A percentile compares a stretch with the other conserved stretches of the same genome.
These are phyloP conservation scores for Acronicta alni DNA, from an alignment of 2,888 invertebrate species.

Conservation along the genomic window DNA sequence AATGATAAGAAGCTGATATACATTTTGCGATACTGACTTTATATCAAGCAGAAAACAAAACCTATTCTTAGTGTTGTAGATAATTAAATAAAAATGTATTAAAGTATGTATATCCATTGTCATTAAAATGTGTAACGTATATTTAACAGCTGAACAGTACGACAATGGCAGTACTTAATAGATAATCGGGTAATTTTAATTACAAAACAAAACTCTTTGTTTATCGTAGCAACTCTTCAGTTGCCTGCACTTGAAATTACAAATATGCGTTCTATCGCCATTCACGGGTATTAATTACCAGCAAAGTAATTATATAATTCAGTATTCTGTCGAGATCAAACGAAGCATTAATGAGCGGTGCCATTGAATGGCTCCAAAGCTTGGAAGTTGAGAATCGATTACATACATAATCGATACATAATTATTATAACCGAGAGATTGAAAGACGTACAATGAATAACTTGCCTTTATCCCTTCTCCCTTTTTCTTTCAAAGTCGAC, in stretches of 20 bases:
- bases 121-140: too few relatives aligned
- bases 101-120: too few relatives aligned
- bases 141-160: background rate
- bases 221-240: background rate
- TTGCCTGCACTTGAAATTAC: conserved; percentile 1
- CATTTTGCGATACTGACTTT: too few relatives aligned
- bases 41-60: too few relatives aligned
- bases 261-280: background rate
- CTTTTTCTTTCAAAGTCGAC: background rate
- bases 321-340: conserved; percentile 27
- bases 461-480: conserved; percentile 16
- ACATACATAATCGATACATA: too few relatives aligned
- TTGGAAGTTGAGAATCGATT: conserved; percentile 22
- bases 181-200: background rate
- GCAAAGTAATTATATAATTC: conserved; percentile 20
- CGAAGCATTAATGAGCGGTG: conserved; percentile 19
- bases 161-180: conserved; percentile 3
- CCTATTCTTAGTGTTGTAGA: too few relatives aligned
- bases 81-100: too few relatives aligned
- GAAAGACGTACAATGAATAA: conserved; percentile 15
- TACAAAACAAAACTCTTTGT: conserved; percentile 12
- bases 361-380: conserved; percentile 24
- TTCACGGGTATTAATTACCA: conserved; percentile 6
- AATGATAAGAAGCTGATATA: too few relatives aligned
- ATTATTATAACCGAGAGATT: conserved; percentile 15